Base-by-base conservation (phyloP, 1,140 invertebrate genomes). In the Anastrepha obliqua region DNA sequence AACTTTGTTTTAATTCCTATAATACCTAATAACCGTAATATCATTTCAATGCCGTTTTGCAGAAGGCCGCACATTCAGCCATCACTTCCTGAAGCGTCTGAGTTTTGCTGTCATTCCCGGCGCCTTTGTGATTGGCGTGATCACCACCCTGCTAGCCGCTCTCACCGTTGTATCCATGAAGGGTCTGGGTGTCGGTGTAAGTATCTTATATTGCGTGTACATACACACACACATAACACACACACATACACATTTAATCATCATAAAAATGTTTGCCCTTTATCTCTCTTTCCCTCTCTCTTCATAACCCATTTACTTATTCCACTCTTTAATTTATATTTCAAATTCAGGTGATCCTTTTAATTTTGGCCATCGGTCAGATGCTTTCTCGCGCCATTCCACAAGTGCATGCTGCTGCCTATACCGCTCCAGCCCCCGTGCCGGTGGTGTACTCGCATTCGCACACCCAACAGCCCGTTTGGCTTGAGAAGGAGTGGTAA, bases 91-190 rank as follows among this genome's bases (percentile, higher is more conserved):
- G 89, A 95, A 95, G 86, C 91, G 95, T 55, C 91, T 95, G n/a
- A 95, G 94, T 6, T 95, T 95, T 86, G 95, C 95, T 59, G 91
- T 95, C 89, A 91, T 95, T 59, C 95, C 95, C 0, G 94, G 94
- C 20, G 95, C 95, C 91, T 95, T 95, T 90, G 95, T 95, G n/a
- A 90, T 95, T 88, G 95, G 95, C 29, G 94, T 95, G 15, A 95
- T 95, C 74, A 95, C 95, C 51, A 95, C 95, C 1, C 91, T 95
- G 2, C 89, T 95, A 58, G 94, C 95, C 89, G 94, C 95, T 0
- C 90, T 95, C 4, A 95, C 95, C n/a, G 94, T 95, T 42, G 95
- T 95, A 74, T 95, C 95, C 65, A 95, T 95, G n/a, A 95, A 95
- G 92, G 95, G 95, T 87, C 90, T 95, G n/a, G 95, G 94, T 55